Evolutionary conservation across 2,888 invertebrate genomes (phyloP).

Genomic region (Tachina lurida): DNA sequence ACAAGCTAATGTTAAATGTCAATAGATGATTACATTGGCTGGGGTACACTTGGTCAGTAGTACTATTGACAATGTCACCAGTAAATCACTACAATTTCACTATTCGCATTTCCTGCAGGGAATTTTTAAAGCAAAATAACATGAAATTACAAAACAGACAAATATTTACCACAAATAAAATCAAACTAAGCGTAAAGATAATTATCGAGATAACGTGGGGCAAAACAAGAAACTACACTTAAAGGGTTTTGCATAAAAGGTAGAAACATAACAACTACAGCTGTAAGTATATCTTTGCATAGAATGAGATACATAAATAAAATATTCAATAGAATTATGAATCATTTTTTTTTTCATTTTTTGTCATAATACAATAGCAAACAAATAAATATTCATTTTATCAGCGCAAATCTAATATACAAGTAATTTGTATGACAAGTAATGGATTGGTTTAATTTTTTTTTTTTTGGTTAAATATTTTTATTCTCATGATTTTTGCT

Average conservation of each 20-base stretch:
- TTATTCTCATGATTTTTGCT: slow-evolving; percentile 53
- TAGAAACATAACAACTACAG: background rate
- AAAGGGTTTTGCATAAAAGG: background rate
- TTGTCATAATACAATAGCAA: background rate
- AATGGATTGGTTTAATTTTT: slow-evolving; percentile 32
- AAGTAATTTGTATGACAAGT: slow-evolving; percentile 54
- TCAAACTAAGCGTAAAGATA: slow-evolving; percentile 53
- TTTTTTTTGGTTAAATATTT: slow-evolving; percentile 5
- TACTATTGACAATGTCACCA: no score
- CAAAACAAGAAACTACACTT: slow-evolving; percentile 25
- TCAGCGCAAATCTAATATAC: slow-evolving; percentile 48
- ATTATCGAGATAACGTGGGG: slow-evolving; percentile 11
- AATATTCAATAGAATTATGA: slow-evolving; percentile 40
- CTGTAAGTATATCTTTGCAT: background rate
- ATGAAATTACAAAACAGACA: background rate
- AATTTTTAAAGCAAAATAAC: background rate
- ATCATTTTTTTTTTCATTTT: background rate
- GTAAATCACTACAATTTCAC: no score
- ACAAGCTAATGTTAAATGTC: no score
- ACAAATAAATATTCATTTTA: slow-evolving; percentile 35
- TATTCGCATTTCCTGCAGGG: no score
- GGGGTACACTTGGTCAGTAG: no score
- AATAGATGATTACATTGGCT: no score
- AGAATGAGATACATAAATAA: background rate
- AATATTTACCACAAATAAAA: slow-evolving; percentile 10